Evolutionary conservation across 2,888 invertebrate genomes (phyloP).

Genomic region (Drosophila pseudotalamancana): DNA sequence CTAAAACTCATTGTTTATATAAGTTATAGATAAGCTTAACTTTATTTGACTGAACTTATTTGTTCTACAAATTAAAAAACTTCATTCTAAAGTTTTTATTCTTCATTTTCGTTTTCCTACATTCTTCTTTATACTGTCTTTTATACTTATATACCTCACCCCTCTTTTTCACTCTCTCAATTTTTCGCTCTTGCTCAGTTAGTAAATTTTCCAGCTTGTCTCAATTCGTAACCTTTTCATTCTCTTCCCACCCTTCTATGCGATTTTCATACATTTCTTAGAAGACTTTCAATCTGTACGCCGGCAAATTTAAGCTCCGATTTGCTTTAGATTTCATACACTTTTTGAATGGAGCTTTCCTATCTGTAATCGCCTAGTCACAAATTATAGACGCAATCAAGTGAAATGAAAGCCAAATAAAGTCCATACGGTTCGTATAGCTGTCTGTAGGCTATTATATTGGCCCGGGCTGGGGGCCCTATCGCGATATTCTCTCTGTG

Average conservation of each 20-base stretch:
- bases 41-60: too few species aligned
- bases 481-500: background rate
- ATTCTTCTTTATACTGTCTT: background rate
- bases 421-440: background rate
- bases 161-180: background rate
- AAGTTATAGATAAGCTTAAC: too few species aligned
- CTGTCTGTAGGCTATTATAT: background rate
- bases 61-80: too few species aligned
- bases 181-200: too few species aligned
- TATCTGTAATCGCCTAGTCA: conserved; percentile 1
- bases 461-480: background rate
- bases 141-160: background rate
- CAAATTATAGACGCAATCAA: conserved; percentile 2
- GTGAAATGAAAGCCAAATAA: background rate
- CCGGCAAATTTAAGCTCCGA: too few species aligned
- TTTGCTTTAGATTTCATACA: background rate
- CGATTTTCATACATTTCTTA: background rate
- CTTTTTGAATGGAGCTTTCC: background rate
- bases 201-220: too few species aligned
- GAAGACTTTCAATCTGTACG: too few species aligned
- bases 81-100: too few species aligned
- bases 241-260: background rate
- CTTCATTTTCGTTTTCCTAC: background rate
- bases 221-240: background rate
- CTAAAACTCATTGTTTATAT: too few species aligned